Evolutionary conservation across 2,888 invertebrate species (phyloP), one percentile per base, ranked within the genome.

Genomic region (Eutolmus rufibarbis): DNA sequence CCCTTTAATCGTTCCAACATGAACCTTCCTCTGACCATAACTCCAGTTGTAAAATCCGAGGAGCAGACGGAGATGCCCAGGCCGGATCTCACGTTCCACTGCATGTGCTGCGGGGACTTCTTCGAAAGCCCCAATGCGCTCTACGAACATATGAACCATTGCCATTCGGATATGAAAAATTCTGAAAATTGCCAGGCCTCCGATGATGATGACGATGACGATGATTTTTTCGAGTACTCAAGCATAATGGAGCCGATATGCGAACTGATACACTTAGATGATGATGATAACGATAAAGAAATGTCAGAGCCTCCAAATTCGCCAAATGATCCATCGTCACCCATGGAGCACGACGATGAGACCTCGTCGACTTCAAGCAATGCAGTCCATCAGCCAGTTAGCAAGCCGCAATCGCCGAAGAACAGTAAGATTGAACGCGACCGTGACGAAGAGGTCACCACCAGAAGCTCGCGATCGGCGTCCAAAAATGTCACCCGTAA

Each of bases 161-260:
- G 90, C 84, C 92, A 92, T 90, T 89, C 91, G 1, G 91, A 91
- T 31, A 87, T 88, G 43, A 51, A 40, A 66, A 66, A 43, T 46
- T n/a, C 66, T 23, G 23, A 23, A 66, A 78, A 37, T 74, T 23
- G 16, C 37, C 14, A 37, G 31, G 40, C n/a, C 16, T 74, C n/a
- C 37, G 51, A 76, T 31, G 23, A 56, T 31, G 37, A 87, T 40
- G 90, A 89, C 12, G 89, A 90, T 16, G 89, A 89, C 19, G 89
- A 89, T 4, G 91, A 91, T 85, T 89, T 89, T 12, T 90, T 91
- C 82, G 92, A 92, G 84, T 92, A 92, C 57, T 92, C 92, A 85
- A 91, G 91, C 90, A 91, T 92, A 40, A 91, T 93, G 88, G 93
- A 93, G 87, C 93, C 93, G 0, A 91, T 93, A 12, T 93, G 93